Conservation (phyloP, 1,140 invertebrate species). For the Tetragonula clypearis region DNA sequence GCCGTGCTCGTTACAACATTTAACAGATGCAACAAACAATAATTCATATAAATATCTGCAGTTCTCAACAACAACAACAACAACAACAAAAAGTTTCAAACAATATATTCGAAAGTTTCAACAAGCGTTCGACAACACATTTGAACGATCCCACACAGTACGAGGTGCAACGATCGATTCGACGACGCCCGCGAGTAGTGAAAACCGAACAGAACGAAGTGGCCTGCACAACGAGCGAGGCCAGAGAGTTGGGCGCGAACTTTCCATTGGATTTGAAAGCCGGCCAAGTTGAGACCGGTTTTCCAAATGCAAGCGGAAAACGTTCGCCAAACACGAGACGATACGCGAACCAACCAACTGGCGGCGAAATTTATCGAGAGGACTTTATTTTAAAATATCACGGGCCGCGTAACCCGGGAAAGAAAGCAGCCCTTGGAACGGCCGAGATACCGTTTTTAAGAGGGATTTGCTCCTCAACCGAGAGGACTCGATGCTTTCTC, state of each 20-base stretch:
- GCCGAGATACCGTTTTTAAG: not conserved
- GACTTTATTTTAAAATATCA: not conserved
- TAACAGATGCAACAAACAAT: too few species aligned
- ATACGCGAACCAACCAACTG: too few species aligned
- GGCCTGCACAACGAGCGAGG: not conserved
- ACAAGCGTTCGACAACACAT: not conserved
- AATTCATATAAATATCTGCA: too few species aligned
- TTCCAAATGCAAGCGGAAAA: not conserved
- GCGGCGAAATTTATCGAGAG: not conserved
- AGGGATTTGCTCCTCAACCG: not conserved
- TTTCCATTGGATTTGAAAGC: constrained; percentile 12
- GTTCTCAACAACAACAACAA: too few species aligned
- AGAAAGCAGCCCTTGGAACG: not conserved
- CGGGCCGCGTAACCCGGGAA: not conserved
- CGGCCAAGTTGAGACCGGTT: not conserved
- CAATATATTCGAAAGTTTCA: not conserved
- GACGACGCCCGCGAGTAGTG: not conserved
- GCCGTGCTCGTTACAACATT: too few species aligned
- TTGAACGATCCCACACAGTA: not conserved
- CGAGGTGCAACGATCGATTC: not conserved
- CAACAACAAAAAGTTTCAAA: too few species aligned
- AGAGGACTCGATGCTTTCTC: not conserved
- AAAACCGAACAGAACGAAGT: not conserved
- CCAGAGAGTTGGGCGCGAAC: constrained; percentile 1
- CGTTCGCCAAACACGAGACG: not conserved